Evolutionary conservation across 2,797 vertebrate species (phyloP).

Genomic region (Kryptolebias ocellatus): DNA sequence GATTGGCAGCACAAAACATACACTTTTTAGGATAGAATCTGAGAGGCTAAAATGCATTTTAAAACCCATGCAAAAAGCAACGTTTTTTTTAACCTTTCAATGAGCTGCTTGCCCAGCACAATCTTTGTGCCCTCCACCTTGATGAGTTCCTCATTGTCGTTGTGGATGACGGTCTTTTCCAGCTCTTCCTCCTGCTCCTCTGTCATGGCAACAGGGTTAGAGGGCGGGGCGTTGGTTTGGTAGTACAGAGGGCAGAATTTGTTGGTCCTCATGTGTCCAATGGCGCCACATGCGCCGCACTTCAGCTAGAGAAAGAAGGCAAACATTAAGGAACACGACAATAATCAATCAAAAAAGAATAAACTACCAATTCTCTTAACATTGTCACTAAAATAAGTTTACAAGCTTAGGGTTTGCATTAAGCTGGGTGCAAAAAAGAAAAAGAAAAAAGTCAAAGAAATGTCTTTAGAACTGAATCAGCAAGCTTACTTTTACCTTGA

Average conservation of each 20-base stretch:
- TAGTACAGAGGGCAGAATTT: slow-evolving; percentile 99
- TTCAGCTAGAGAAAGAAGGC: slow-evolving; percentile 86
- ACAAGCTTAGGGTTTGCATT: not conserved
- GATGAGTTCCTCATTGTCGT: slow-evolving; percentile 98
- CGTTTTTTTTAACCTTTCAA: slow-evolving; percentile 88
- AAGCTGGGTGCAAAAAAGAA: not conserved
- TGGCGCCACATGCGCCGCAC: slow-evolving; percentile 97
- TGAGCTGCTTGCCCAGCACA: slow-evolving; percentile 96
- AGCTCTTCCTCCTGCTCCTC: slow-evolving; percentile 98
- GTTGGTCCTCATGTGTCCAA: slow-evolving; percentile 99
- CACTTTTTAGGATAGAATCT: not conserved
- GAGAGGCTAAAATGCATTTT: not conserved
- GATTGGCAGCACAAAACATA: not conserved
- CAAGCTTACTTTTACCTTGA: slow-evolving; percentile 90
- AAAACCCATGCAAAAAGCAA: fast-evolving
- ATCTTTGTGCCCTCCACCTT: slow-evolving; percentile 99
- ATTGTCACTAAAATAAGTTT: too few relatives aligned
- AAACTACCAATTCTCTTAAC: too few relatives aligned
- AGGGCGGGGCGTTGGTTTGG: slow-evolving; percentile 97
- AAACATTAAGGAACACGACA: slow-evolving; percentile 66
- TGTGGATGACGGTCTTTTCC: slow-evolving; percentile 97
- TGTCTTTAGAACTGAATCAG: slow-evolving; percentile 55
- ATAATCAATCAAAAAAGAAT: not conserved
- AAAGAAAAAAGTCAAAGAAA: slow-evolving; percentile 43
- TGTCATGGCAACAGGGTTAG: slow-evolving; percentile 99